Percentiles rank a stretch among this genome's conserved stretches.
These are phyloP conservation scores for Drosophila tani DNA, from an alignment of 1,140 invertebrate species.

Conservation along the genomic window DNA sequence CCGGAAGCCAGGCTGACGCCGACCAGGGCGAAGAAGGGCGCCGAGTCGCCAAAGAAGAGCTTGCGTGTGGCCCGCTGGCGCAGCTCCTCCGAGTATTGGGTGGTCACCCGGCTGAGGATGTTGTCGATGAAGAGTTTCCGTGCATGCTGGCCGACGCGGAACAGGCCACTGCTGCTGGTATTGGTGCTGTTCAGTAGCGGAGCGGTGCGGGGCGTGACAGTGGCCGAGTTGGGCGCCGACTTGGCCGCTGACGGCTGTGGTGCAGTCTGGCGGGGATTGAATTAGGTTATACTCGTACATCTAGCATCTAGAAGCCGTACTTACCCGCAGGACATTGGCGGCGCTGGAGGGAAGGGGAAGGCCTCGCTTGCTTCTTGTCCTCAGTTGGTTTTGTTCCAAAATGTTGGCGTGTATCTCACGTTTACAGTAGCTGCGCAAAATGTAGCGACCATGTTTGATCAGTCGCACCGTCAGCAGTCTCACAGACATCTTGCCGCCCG, in stretches of 20 bases:
- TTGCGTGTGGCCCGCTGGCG: conserved; percentile 87
- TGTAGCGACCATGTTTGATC: conserved; percentile 87
- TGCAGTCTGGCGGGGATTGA: conserved; percentile 9
- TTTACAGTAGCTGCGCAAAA: conserved; percentile 85
- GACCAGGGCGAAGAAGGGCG: conserved; percentile 91
- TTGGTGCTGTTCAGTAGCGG: background rate
- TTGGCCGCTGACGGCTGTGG: conserved; percentile 44
- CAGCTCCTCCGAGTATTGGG: conserved; percentile 88
- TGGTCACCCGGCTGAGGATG: conserved; percentile 89
- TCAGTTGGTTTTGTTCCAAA: conserved; percentile 86
- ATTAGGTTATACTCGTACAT: too few relatives aligned
- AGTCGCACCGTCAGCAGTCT: conserved; percentile 85
- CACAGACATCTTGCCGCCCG: conserved; percentile 86
- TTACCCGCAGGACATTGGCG: conserved; percentile 69
- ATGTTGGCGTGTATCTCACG: conserved; percentile 86
- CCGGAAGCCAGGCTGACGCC: conserved; percentile 91
- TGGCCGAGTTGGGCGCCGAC: conserved; percentile 24
- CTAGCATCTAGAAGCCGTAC: too few relatives aligned
- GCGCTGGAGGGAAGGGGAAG: conserved; percentile 62
- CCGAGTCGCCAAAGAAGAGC: conserved; percentile 89
- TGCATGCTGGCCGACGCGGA: conserved; percentile 87
- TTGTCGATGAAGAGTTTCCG: conserved; percentile 89
- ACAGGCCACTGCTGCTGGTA: conserved; percentile 84
- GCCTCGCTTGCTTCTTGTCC: conserved; percentile 69
- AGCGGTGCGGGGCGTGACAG: conserved; percentile 36